Evolutionary conservation across 2,888 invertebrate species (phyloP).

Genomic region (Sturmia bella): DNA sequence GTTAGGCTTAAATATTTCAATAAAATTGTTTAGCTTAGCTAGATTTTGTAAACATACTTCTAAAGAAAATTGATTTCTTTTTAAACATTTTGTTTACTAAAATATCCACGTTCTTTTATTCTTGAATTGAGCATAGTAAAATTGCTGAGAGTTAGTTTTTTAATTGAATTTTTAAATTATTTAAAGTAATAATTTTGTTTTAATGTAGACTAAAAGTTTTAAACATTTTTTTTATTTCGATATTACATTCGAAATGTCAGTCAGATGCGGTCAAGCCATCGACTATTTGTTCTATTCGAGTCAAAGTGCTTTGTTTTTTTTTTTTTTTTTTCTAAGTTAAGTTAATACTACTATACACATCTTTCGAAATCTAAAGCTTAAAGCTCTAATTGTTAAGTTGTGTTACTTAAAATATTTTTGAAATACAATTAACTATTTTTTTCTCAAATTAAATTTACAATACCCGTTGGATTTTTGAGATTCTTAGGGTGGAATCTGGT

Average conservation of each 20-base stretch:
- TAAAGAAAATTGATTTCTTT: neutral
- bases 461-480: conserved; percentile 55
- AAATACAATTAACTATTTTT: conserved; percentile 31
- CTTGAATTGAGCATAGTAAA: conserved; percentile 58
- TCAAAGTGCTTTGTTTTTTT: neutral
- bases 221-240: conserved; percentile 18
- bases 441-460: conserved; percentile 17
- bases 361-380: conserved; percentile 16
- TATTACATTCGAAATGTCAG: conserved; percentile 26
- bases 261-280: conserved; percentile 31
- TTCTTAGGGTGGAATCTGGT: conserved; percentile 57
- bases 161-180: neutral
- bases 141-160: conserved; percentile 3
- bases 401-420: conserved; percentile 20
- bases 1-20: conserved; percentile 3
- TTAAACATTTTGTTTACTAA: conserved; percentile 1
- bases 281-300: neutral
- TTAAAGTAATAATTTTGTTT: neutral
- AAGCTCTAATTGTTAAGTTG: conserved; percentile 32
- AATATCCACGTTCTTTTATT: conserved; percentile 7
- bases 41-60: conserved; percentile 56
- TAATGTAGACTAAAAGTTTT: conserved; percentile 8
- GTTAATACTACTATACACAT: conserved; percentile 2
- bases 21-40: conserved; percentile 24
- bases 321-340: conserved; percentile 4